Conservation (phyloP, 2,888 invertebrate species). For the Syrphus vitripennis region DNA sequence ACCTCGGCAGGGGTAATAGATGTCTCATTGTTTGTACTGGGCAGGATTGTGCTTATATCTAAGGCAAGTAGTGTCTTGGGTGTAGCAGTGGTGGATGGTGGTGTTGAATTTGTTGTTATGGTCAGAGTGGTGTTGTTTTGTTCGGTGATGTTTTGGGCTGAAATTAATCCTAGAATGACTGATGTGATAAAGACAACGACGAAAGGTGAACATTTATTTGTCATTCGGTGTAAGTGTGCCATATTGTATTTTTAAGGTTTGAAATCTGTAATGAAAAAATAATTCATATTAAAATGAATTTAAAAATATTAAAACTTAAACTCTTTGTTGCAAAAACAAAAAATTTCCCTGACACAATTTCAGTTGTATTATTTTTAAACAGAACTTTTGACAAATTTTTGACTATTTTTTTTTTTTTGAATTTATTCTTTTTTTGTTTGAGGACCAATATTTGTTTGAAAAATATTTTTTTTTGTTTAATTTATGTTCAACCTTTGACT, state of each 20-base stretch:
- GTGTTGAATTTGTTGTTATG: background rate
- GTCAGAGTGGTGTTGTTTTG: background rate
- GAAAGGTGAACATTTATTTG: background rate
- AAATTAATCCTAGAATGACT: background rate
- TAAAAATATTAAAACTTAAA: no score
- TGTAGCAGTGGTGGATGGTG: background rate
- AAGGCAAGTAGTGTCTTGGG: background rate
- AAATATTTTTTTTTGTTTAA: no score
- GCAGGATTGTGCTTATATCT: slow-evolving; percentile 6
- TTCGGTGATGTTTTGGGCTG: slow-evolving; percentile 16
- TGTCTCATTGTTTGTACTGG: slow-evolving; percentile 3
- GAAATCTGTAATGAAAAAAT: background rate
- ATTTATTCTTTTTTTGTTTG: no score
- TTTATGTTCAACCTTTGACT: no score
- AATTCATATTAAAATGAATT: background rate
- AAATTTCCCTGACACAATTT: no score
- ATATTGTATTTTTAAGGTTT: background rate
- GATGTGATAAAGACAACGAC: background rate
- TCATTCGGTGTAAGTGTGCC: background rate
- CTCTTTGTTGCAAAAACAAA: no score
- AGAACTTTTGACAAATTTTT: no score
- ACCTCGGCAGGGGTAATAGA: background rate
- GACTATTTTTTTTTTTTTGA: no score
- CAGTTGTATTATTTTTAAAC: no score
- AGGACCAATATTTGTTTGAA: no score